Evolutionary conservation across 2,113 vertebrate genomes (phyloP).

Genomic region (Sinocyclocheilus grahami): DNA sequence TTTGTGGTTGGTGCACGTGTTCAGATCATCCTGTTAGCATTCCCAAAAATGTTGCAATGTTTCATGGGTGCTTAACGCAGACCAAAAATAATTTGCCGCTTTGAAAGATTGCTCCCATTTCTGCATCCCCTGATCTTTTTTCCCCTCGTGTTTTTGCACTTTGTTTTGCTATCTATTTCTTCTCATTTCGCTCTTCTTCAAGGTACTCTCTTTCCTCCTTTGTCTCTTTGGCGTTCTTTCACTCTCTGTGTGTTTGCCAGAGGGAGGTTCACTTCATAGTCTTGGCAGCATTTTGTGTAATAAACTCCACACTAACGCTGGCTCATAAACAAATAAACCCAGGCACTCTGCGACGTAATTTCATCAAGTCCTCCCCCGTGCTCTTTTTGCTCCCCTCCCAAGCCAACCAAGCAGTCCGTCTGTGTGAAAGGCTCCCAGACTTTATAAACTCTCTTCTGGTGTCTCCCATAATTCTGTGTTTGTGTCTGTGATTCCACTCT

Average conservation of each 20-base stretch:
- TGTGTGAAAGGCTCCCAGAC: conserved; percentile 40
- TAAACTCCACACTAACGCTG: conserved; percentile 55
- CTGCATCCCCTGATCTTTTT: conserved; percentile 38
- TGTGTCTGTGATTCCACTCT: conserved; percentile 39
- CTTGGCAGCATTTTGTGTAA: conserved; percentile 60
- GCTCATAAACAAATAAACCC: conserved; percentile 60
- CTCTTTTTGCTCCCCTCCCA: conserved; percentile 29
- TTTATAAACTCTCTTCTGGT: conserved; percentile 29
- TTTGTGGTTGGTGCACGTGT: background rate
- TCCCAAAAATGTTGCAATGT: background rate
- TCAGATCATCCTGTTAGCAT: background rate
- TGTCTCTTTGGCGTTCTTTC: background rate
- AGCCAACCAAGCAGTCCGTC: conserved; percentile 44
- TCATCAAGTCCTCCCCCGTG: conserved; percentile 51
- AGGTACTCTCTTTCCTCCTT: background rate
- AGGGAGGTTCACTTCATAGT: conserved; percentile 52
- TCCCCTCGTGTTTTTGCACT: conserved; percentile 6
- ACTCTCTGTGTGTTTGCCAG: conserved; percentile 40
- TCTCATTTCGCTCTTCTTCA: background rate
- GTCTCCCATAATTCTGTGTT: conserved; percentile 39
- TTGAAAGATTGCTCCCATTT: background rate
- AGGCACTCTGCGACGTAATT: conserved; percentile 52
- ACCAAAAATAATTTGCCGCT: conserved; percentile 1
- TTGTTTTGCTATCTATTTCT: no score
- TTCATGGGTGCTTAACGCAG: conserved; percentile 22